phyloP scores from a whole-genome alignment of 2,888 invertebrate species.

The Herminia tarsipennalis region DNA sequence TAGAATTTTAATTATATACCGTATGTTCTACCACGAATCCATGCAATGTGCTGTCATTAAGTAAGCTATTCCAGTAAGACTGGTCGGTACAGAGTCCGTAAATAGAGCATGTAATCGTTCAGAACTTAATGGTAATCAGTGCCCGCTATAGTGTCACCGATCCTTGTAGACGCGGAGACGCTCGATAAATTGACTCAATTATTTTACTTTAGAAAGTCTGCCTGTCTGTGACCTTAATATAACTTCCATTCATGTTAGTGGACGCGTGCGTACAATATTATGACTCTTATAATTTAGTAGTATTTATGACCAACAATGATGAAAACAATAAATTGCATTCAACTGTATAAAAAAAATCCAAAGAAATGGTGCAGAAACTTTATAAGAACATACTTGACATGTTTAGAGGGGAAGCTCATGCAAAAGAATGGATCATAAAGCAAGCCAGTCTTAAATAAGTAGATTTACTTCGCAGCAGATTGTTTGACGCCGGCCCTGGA shows the following conservation, averaged over 20 bases:
- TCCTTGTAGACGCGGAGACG: conserved; percentile 62
- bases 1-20: too few species aligned
- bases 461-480: conserved; percentile 35
- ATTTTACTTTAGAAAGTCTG: conserved; percentile 59
- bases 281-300: conserved; percentile 46
- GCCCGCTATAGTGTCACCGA: conserved; percentile 55
- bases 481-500: conserved; percentile 33
- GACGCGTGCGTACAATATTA: conserved; percentile 50
- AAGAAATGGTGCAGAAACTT: conserved; percentile 31
- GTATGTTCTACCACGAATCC: conserved; percentile 22
- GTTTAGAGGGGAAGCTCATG: conserved; percentile 22
- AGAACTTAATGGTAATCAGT: conserved; percentile 16
- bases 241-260: conserved; percentile 62
- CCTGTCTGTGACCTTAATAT: conserved; percentile 67
- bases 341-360: conserved; percentile 9
- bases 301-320: conserved; percentile 24
- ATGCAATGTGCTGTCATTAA: conserved; percentile 20
- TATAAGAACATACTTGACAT: conserved; percentile 28
- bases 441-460: conserved; percentile 43
- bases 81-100: conserved; percentile 23
- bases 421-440: conserved; percentile 50
- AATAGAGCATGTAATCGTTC: conserved; percentile 20
- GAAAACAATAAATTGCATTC: conserved; percentile 4
- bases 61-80: conserved; percentile 17
- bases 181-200: conserved; percentile 73